Base-by-base conservation (phyloP, 2,113 vertebrate species). In the Neoarius graeffei region DNA sequence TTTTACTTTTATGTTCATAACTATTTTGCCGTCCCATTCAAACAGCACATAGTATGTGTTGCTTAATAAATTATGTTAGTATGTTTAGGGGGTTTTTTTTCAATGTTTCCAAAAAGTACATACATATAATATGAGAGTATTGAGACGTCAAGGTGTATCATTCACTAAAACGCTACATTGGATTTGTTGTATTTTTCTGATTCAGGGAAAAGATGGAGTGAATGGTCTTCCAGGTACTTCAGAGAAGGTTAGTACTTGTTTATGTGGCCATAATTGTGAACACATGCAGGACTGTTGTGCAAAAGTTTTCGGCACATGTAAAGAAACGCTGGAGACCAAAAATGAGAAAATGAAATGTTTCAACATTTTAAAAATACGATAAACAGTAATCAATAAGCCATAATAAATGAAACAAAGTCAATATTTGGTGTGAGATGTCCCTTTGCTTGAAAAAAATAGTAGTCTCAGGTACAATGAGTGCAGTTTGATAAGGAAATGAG, bases 151-250 rank as follows among this genome's bases (percentile, higher is more conserved):
- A 35, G n/a, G 52, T 35, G 9, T 54, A 23, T 81, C 27, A 69
- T 69, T 30, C 25, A 25, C 20, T 27, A 59, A 81, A 52, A 54
- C 42, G 54, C 67, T 82, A 15, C 67, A n/a, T 13, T 57, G 30
- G 62, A 42, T 48, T 14, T 71, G 1, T 25, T n/a, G 9, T 89
- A 30, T 84, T 80, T 62, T 20, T n/a, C 5, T 88, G 8, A 85
- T 69, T 25, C 19, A 96, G 96, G 96, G 96, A 62, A 90, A 94
- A 85, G 94, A 94, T 4, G 96, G 96, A 57, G 90, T 71, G 17
- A 66, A 11, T 1, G 96, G 96, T 25, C 42, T 9, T 83, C 92
- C 94, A 19, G 95, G 96, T 86, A 79, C 90, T n/a, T 93, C 93
- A 84, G 93, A 84, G 86, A 96, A 96, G 95, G 96, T 96, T 50